Evolutionary conservation across 1,140 invertebrate genomes (phyloP), one percentile per base, ranked within the genome.

Genomic region (Lasioglossum baleicum): DNA sequence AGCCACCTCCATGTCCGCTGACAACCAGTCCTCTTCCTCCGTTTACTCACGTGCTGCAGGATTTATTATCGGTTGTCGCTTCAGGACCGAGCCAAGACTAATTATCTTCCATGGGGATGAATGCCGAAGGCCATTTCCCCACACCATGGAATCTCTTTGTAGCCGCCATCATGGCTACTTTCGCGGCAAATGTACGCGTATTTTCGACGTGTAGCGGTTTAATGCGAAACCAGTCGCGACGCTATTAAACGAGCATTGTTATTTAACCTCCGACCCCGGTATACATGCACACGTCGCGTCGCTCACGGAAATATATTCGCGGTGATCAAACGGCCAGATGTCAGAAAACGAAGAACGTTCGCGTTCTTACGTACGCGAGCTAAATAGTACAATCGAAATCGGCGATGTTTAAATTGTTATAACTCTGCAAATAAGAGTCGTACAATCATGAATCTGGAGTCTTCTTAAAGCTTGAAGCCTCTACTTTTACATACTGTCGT

Each of bases 21-120:
- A 86, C 85, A 86, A 70, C 20, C 66, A 15, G 51, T 26, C 40
- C 69, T 81, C n/a, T 58, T 58, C 56, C 51, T 80, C 72, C 80
- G 84, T 86, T 86, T 86, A 83, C 81, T 80, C 84, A 86, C 84
- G 64, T 86, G 84, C 65, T 61, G 44, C n/a, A 20, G 56, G 82
- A 86, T 86, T 86, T 86, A 83, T 86, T 86, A 80, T 86, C 83
- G 53, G 67, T 73, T 77, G 56, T 63, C 51, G 35, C 11, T 20
- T 1, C 40, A 26, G 20, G 20, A 20, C 20, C 31, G 11, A 13
- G 22, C 61, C 63, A 53, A 53, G 75, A 77, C 53, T 83, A 86
- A 86, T 86, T 86, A 85, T 82, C 83, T 82, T 75, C 42, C n/a
- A 56, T 40, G 70, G 66, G 82, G 79, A 85, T 81, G 77, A 48